Percentiles rank a stretch among this genome's conserved stretches.
phyloP scores from a whole-genome alignment of 2,797 vertebrate species.

The Diplodus puntazzo region DNA sequence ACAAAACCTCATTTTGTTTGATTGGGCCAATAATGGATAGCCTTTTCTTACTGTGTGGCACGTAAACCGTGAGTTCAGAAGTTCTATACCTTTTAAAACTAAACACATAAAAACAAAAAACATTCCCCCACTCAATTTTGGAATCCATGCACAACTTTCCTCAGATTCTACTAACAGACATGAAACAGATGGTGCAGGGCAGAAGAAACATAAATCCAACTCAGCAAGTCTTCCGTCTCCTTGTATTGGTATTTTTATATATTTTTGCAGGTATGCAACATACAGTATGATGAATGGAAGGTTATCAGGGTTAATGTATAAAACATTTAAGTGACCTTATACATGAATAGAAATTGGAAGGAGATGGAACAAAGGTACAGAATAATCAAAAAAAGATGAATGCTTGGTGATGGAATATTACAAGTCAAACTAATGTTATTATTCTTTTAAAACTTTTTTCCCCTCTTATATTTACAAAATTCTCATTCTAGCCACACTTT shows the following conservation, averaged over 20 bases:
- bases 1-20: background rate
- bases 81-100: background rate
- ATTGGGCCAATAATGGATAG: background rate
- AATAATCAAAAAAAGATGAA: background rate
- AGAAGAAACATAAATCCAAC: no score
- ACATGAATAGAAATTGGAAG: background rate
- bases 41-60: background rate
- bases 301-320: background rate
- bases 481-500: background rate
- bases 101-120: background rate
- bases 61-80: background rate
- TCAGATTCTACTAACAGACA: background rate
- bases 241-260: slow-evolving; percentile 1
- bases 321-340: background rate
- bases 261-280: background rate
- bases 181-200: slow-evolving; percentile 26
- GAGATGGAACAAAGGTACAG: background rate
- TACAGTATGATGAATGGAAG: slow-evolving; percentile 1
- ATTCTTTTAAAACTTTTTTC: background rate
- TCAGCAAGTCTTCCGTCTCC: background rate
- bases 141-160: slow-evolving; percentile 4
- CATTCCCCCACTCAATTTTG: slow-evolving; percentile 19
- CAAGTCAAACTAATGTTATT: background rate
- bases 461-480: background rate
- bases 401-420: background rate